These are phyloP conservation scores for Lucilia sericata DNA, from an alignment of 1,140 invertebrate species.

Conservation along the genomic window DNA sequence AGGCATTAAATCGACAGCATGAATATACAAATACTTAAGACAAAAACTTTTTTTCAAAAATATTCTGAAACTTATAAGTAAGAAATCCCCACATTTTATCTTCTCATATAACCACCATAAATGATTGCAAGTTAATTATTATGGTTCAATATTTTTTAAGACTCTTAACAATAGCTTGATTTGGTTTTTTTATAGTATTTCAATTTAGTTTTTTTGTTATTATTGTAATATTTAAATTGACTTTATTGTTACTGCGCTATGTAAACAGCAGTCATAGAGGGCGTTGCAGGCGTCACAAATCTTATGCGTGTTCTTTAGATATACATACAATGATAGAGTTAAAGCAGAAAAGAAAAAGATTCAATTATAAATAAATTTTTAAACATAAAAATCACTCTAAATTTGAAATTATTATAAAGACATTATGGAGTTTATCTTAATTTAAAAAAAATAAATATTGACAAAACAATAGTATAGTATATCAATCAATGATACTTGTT, in stretches of 20 bases:
- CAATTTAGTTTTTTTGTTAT: slow-evolving; percentile 3
- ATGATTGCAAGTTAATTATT: slow-evolving; percentile 40
- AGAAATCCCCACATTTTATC: slow-evolving; percentile 16
- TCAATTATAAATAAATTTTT: background rate
- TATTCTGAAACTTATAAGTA: too few relatives aligned
- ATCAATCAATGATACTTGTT: background rate
- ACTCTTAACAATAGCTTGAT: slow-evolving; percentile 38
- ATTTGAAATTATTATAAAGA: slow-evolving; percentile 35
- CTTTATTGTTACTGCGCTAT: background rate
- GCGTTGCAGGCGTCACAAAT: slow-evolving; percentile 45
- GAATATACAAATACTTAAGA: too few relatives aligned
- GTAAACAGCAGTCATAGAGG: slow-evolving; percentile 40
- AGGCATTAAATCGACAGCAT: too few relatives aligned
- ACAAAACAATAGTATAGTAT: background rate
- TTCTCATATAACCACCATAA: slow-evolving; percentile 30
- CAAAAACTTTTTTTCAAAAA: too few relatives aligned
- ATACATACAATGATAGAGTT: background rate
- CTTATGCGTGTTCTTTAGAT: slow-evolving; percentile 40
- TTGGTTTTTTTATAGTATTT: slow-evolving; percentile 28
- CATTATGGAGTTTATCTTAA: slow-evolving; percentile 14
- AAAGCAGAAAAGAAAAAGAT: slow-evolving; percentile 6
- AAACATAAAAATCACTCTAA: background rate
- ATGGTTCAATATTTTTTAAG: slow-evolving; percentile 40
- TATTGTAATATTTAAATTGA: slow-evolving; percentile 17
- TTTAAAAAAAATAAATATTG: background rate